phyloP scores from a whole-genome alignment of 1,140 invertebrate genomes.

The Drosophila kurseongensis region DNA sequence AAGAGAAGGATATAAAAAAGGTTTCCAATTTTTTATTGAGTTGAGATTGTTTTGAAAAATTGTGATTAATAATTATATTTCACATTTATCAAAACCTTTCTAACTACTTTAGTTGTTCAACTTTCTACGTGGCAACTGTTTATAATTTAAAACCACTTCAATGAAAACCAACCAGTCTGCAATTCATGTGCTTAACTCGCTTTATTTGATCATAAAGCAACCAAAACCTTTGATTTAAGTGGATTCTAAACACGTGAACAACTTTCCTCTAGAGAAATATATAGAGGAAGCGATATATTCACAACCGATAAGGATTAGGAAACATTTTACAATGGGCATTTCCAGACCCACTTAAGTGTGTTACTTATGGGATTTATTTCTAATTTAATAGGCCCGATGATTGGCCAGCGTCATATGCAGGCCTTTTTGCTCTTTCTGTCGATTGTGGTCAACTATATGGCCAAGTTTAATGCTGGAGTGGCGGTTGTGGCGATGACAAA shows the following conservation, averaged over 20 bases:
- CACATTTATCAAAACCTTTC: no score
- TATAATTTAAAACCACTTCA: no score
- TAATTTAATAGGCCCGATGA: constrained; percentile 44
- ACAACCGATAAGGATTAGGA: neutral
- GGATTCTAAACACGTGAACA: neutral
- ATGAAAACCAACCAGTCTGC: neutral
- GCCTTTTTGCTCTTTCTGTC: constrained; percentile 64
- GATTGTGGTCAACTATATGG: constrained; percentile 72
- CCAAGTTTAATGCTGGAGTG: constrained; percentile 68
- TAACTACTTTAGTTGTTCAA: no score
- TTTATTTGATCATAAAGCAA: neutral
- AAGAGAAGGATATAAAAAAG: no score
- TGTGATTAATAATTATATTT: no score
- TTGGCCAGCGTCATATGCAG: constrained; percentile 77
- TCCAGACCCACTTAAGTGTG: neutral
- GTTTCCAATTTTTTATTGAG: no score
- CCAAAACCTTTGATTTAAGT: constrained; percentile 11
- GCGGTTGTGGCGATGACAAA: constrained; percentile 81
- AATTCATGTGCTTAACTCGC: neutral
- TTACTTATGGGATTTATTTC: neutral
- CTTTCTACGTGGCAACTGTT: no score
- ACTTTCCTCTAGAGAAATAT: neutral
- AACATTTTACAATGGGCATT: neutral
- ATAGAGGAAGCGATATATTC: neutral
- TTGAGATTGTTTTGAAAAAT: no score